Evolutionary conservation across 1,140 invertebrate genomes (phyloP), one percentile per base, ranked within the genome.

Genomic region (Conus ventricosus): DNA sequence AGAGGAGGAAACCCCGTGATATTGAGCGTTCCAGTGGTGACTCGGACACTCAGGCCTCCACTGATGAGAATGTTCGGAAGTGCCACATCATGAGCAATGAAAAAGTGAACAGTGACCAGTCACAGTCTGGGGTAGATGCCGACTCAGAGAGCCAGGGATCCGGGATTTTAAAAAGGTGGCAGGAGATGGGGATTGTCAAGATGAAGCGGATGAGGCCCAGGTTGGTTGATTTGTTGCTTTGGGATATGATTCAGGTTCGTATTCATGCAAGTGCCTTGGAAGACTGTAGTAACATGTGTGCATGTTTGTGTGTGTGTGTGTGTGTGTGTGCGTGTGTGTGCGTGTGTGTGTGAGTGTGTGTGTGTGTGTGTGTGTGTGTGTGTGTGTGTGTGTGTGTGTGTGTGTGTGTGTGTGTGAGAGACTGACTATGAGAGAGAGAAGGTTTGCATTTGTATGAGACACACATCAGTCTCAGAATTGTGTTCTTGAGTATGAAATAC

Each of bases 11-110:
- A 84, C 89, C 92, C 51, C 90, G 91, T 85, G 93, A 93, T 63
- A 91, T 93, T 15, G 94, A 94, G 86, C 88, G 91, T 51, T 94
- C 94, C 4, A 94, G 94, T 87, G 94, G 94, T 17, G 94, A 95
- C 88, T 95, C 94, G 10, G 94, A 94, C 90, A 92, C 91, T 75
- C 94, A 94, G 88, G 88, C 89, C 27, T 67, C 92, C 85, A 92
- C 89, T 88, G 93, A 92, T 84, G 91, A 91, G 53, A 90, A 91
- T 51, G 88, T 89, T 25, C 84, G 81, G 51, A 90, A 84, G 55
- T 54, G 51, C 20, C 54, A 90, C 60, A 55, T 91, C 4, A 76
- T 87, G 39, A 88, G 88, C 20, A 88, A 88, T 15, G 75, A 85
- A 10, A 53, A 81, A 23, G 20, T 23, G 11, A n/a, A 54, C 10